phyloP scores from a whole-genome alignment of 2,888 invertebrate species.

The Ennomos fuscantarius region DNA sequence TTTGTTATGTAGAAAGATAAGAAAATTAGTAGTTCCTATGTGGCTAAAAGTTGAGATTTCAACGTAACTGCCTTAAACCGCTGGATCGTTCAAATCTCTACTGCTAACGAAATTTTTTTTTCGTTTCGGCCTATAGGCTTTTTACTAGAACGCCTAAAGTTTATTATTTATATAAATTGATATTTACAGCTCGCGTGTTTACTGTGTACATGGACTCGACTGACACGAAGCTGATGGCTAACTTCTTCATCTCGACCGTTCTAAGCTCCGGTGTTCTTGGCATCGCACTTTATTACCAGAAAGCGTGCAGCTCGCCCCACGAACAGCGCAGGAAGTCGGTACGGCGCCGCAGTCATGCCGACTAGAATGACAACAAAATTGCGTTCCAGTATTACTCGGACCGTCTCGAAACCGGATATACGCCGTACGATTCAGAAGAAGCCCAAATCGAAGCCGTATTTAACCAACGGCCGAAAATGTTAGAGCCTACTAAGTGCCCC shows the following conservation, averaged over 20 bases:
- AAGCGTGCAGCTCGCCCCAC: constrained; percentile 26
- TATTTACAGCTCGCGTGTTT: constrained; percentile 90
- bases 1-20: no score
- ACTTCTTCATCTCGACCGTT: constrained; percentile 89
- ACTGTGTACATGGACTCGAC: constrained; percentile 92
- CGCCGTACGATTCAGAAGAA: constrained; percentile 33
- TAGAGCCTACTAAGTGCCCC: constrained; percentile 18
- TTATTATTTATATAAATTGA: no score
- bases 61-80: no score
- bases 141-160: no score
- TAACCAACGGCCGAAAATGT: constrained; percentile 10
- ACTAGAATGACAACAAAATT: constrained; percentile 49
- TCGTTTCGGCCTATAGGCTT: no score
- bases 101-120: no score
- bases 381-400: constrained; percentile 47
- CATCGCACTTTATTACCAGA: constrained; percentile 88
- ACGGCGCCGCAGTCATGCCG: constrained; percentile 42
- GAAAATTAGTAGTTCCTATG: no score
- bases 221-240: constrained; percentile 89
- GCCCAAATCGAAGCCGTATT: background rate
- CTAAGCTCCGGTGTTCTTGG: constrained; percentile 89
- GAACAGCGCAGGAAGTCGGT: constrained; percentile 30
- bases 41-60: no score
- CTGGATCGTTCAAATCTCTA: no score
- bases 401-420: constrained; percentile 36